Evolutionary conservation across 2,113 vertebrate genomes (phyloP), one percentile per base, ranked within the genome.

Genomic region (Narcine bancroftii): DNA sequence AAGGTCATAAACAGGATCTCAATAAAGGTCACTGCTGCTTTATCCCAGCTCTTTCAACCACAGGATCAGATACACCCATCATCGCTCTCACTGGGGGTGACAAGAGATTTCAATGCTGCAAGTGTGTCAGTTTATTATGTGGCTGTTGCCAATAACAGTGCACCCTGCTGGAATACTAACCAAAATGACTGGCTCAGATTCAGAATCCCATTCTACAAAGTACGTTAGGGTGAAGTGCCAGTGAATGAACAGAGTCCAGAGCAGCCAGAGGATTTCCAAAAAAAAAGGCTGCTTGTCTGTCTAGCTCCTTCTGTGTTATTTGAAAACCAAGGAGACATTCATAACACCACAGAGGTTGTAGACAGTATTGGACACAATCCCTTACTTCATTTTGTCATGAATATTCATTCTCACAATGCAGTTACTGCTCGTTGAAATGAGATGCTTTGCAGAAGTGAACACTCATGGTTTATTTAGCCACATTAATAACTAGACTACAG

Each of bases 21-120:
- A 96, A 95, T 96, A 93, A 36, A 94, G 96, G 95, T 96, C 95
- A 94, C 92, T 94, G 93, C 92, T 92, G 94, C 94, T 95, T 96
- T 95, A 95, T 96, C 95, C 96, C 93, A 93, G 94, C 95, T 94
- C 94, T 94, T 96, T 94, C 93, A 24, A 92, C 94, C 92, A 94
- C 94, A 93, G 95, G 95, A 95, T 93, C 94, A 93, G 94, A 94
- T 89, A 93, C 93, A 94, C 95, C 94, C 94, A 94, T 94, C 92
- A 92, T 95, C 95, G 96, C 95, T 96, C 96, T 96, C 95, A 95
- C 95, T 73, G 65, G 50, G 93, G 92, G 92, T 93, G 92, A 92
- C 89, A 91, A 91, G 89, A 65, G 89, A 91, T 91, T 91, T 91
- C 89, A 91, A 91, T 91, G 89, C 89, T 65, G 71, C 89, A 72